Percentiles rank a stretch among this genome's conserved stretches.
phyloP scores from a whole-genome alignment of 2,113 vertebrate genomes.

The Vanacampus margaritifer region DNA sequence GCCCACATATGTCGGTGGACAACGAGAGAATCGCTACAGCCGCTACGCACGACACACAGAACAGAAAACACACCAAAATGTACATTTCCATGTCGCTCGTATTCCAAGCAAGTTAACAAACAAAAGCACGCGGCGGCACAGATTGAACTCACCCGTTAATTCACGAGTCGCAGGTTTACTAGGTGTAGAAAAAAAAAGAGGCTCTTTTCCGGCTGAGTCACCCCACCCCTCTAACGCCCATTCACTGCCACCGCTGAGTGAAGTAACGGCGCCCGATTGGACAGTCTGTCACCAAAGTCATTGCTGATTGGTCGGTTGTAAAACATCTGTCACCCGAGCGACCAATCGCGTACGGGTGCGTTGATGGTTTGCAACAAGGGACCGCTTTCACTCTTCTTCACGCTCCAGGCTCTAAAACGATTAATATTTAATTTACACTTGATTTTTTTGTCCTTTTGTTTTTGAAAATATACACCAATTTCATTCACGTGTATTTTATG shows the following conservation, averaged over 20 bases:
- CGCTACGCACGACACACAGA: not conserved
- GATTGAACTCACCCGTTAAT: conserved; percentile 63
- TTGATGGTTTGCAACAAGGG: conserved; percentile 41
- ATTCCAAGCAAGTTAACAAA: not conserved
- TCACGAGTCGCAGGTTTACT: conserved; percentile 45
- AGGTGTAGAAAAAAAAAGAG: conserved; percentile 37
- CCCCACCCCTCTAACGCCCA: conserved; percentile 61
- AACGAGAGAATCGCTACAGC: conserved; percentile 13
- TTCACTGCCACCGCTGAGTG: conserved; percentile 11
- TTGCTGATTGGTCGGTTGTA: conserved; percentile 26
- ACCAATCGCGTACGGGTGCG: conserved; percentile 59
- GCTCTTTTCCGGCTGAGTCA: conserved; percentile 66
- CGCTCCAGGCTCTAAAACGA: not conserved
- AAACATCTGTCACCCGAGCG: conserved; percentile 24
- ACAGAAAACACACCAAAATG: not conserved
- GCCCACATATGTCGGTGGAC: conserved; percentile 40
- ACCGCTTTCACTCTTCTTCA: conserved; percentile 15
- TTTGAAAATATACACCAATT: not conserved
- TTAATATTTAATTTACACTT: not conserved
- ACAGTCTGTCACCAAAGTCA: not conserved
- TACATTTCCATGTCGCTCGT: not conserved
- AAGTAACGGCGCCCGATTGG: conserved; percentile 38
- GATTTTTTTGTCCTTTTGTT: not conserved
- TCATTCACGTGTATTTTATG: not conserved
- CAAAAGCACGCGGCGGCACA: not conserved